A percentile compares a stretch with the other conserved stretches of the same genome.
These are phyloP conservation scores for Chlorodrepanis virens DNA, from an alignment of 2,113 vertebrate genomes.

Conservation along the genomic window DNA sequence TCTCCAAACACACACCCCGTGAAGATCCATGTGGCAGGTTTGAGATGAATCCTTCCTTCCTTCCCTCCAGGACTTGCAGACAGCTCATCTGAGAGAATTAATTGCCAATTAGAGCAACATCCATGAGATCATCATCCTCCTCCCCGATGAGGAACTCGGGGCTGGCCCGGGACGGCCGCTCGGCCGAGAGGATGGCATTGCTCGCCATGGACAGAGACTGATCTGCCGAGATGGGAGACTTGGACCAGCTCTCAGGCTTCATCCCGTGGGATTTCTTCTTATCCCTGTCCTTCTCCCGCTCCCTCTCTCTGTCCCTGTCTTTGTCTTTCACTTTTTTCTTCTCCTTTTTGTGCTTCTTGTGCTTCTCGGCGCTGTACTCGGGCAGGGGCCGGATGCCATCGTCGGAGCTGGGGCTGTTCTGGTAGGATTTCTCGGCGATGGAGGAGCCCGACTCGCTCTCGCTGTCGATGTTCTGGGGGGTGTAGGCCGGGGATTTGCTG, in stretches of 20 bases:
- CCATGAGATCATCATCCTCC: constrained; percentile 97
- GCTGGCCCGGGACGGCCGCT: constrained; percentile 86
- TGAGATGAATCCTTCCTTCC: background rate
- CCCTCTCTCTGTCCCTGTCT: constrained; percentile 80
- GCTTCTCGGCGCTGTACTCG: constrained; percentile 90
- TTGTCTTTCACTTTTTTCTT: constrained; percentile 95
- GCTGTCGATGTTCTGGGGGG: constrained; percentile 92
- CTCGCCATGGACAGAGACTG: constrained; percentile 83
- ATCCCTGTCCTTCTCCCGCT: constrained; percentile 88
- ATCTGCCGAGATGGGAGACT: constrained; percentile 90
- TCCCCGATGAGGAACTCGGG: constrained; percentile 92
- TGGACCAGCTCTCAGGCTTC: constrained; percentile 94
- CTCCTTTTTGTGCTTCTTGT: constrained; percentile 99
- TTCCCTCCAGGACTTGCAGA: background rate
- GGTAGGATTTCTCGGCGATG: constrained; percentile 95
- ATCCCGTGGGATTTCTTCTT: constrained; percentile 93
- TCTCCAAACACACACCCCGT: background rate
- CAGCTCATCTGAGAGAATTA: background rate
- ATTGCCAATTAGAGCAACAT: constrained; percentile 93
- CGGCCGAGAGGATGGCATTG: constrained; percentile 78
- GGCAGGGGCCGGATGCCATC: constrained; percentile 86
- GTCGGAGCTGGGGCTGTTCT: constrained; percentile 97
- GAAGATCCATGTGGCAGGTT: background rate
- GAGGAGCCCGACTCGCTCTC: constrained; percentile 97
- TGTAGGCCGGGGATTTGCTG: constrained; percentile 95